Conservation (phyloP, 1,140 invertebrate genomes). For the Drosophila aff. region DNA sequence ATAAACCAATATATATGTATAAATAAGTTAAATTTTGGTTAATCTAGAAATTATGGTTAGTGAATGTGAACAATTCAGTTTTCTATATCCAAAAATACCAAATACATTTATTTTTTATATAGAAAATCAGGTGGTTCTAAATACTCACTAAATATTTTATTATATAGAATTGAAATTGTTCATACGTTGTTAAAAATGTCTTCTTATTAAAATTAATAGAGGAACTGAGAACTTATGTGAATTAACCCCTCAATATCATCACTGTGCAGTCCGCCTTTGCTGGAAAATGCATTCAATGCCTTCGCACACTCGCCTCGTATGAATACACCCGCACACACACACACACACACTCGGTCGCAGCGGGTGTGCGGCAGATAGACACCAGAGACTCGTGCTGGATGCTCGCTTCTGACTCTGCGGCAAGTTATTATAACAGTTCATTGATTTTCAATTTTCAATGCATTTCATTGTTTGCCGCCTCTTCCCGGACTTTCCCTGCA, state of each 20-base stretch:
- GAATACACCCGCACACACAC: slow-evolving; percentile 27
- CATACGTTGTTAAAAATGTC: too few relatives aligned
- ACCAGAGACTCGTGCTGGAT: slow-evolving; percentile 12
- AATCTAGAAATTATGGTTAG: too few relatives aligned
- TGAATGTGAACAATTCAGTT: too few relatives aligned
- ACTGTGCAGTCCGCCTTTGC: slow-evolving; percentile 48
- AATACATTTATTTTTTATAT: too few relatives aligned
- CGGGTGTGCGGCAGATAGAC: slow-evolving; percentile 23
- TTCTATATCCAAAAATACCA: too few relatives aligned
- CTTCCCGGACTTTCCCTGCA: not conserved
- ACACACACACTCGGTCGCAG: not conserved
- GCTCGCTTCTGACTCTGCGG: slow-evolving; percentile 74
- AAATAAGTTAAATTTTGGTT: too few relatives aligned
- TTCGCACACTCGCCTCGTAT: slow-evolving; percentile 28
- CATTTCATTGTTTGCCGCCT: slow-evolving; percentile 75
- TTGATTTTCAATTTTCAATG: slow-evolving; percentile 83
- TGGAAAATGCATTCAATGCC: slow-evolving; percentile 43
- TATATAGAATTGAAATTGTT: too few relatives aligned
- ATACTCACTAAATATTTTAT: too few relatives aligned
- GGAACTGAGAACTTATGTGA: rapidly evolving
- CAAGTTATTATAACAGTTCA: slow-evolving; percentile 83
- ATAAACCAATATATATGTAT: too few relatives aligned
- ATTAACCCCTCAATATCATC: not conserved
- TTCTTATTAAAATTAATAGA: not conserved
- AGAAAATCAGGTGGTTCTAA: too few relatives aligned